These are phyloP conservation scores for Axea sp. DNA, from an alignment of 2,888 invertebrate genomes.

Conservation along the genomic window DNA sequence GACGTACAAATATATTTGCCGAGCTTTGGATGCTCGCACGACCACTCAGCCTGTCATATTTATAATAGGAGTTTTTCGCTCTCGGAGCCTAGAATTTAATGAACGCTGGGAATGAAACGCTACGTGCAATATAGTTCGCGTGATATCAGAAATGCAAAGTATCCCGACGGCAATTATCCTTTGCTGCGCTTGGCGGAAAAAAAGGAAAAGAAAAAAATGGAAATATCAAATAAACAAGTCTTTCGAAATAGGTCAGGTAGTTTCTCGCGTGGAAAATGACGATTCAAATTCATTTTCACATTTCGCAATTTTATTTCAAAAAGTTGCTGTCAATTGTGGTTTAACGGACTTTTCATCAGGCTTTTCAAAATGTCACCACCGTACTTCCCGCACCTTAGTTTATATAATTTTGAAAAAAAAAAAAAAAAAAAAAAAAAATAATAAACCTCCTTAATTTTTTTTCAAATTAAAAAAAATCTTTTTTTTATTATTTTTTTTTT, in stretches of 20 bases:
- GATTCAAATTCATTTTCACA: no score
- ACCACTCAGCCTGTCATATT: slow-evolving; percentile 11
- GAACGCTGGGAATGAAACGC: slow-evolving; percentile 21
- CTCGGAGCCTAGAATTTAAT: slow-evolving; percentile 23
- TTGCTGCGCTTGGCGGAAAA: not conserved
- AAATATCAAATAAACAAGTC: slow-evolving; percentile 13
- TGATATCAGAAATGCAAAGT: slow-evolving; percentile 32
- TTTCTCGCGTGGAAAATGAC: not conserved
- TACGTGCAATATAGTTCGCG: slow-evolving; percentile 23
- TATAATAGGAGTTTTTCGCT: slow-evolving; percentile 15
- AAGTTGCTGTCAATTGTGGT: no score
- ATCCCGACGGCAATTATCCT: slow-evolving; percentile 32
- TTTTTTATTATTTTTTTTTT: no score
- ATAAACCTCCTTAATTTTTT: no score
- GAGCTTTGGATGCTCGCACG: slow-evolving; percentile 5
- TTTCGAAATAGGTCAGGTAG: not conserved
- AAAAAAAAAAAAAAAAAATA: no score
- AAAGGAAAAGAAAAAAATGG: not conserved
- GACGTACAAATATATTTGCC: slow-evolving; percentile 14
- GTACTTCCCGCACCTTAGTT: no score
- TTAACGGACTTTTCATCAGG: no score
- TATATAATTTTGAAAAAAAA: no score
- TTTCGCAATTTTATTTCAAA: no score
- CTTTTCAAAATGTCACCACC: no score
- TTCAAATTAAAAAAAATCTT: no score